Evolutionary conservation across 2,797 vertebrate genomes (phyloP).

Genomic region (Luscinia megarhynchos): DNA sequence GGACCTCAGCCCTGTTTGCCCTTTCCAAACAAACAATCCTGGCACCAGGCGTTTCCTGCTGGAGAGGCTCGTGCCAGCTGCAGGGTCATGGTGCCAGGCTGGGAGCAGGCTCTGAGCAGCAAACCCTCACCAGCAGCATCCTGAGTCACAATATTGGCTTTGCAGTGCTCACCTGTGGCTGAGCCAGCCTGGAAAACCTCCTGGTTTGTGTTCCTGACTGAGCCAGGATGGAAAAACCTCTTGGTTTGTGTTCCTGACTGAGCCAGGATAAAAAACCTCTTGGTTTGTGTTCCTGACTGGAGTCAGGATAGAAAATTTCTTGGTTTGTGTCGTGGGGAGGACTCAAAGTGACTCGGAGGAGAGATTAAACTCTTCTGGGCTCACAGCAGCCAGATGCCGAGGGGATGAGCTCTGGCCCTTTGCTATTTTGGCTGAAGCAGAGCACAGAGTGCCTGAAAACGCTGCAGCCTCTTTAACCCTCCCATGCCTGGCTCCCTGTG

Average conservation of each 20-base stretch:
- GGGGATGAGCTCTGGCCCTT: background rate
- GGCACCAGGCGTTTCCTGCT: background rate
- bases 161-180: background rate
- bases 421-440: background rate
- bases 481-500: accelerated
- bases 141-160: background rate
- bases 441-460: background rate
- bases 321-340: background rate
- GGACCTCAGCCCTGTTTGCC: background rate
- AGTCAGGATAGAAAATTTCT: background rate
- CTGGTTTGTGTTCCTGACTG: no score
- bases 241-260: no score
- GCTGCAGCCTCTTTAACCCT: background rate
- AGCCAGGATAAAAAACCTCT: background rate
- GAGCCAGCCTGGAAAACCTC: background rate
- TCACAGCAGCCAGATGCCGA: background rate
- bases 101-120: background rate
- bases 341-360: background rate
- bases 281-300: background rate
- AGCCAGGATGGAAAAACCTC: background rate
- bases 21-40: background rate
- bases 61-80: background rate
- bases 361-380: background rate
- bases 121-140: accelerated
- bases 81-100: background rate